Conservation (phyloP, 1,140 invertebrate genomes). For the Bradysia coprophila region DNA sequence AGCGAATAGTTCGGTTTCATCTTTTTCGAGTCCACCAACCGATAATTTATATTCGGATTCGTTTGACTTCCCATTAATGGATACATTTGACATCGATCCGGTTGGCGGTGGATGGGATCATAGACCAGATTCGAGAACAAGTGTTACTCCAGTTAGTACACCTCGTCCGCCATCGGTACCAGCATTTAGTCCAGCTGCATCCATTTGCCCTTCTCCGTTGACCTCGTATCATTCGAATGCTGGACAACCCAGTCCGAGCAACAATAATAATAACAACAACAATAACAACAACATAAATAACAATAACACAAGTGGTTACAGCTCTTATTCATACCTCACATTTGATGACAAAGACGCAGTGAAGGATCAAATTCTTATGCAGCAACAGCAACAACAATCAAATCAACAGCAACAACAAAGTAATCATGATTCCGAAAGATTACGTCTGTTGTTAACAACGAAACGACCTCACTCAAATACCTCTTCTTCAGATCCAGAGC, state of each 20-base stretch:
- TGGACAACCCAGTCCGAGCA: conserved; percentile 17
- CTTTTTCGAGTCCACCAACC: conserved; percentile 14
- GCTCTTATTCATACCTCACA: conserved; percentile 14
- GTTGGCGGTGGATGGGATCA: conserved; percentile 16
- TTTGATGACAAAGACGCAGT: conserved; percentile 11
- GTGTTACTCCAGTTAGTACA: conserved; percentile 21
- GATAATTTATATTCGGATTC: conserved; percentile 12
- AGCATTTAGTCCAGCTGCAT: conserved; percentile 19
- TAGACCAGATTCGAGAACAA: conserved; percentile 21
- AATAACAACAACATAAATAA: conserved; percentile 14
- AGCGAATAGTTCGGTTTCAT: conserved; percentile 12
- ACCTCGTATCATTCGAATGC: conserved; percentile 20
- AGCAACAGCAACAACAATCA: conserved; percentile 13
- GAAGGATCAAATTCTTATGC: conserved; percentile 3
- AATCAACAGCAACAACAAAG: conserved; percentile 16
- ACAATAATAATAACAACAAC: conserved; percentile 19
- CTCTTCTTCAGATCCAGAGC: conserved; percentile 12
- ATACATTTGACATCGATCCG: conserved; percentile 12
- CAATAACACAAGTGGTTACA: neutral
- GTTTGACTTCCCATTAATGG: conserved; percentile 21
- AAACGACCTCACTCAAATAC: conserved; percentile 26
- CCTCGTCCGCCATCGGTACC: conserved; percentile 20
- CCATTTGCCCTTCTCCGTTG: conserved; percentile 18
- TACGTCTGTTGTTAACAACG: conserved; percentile 40
- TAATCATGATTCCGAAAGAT: conserved; percentile 35